Evolutionary conservation across 2,797 vertebrate genomes (phyloP).

Genomic region (Mus minutoides): DNA sequence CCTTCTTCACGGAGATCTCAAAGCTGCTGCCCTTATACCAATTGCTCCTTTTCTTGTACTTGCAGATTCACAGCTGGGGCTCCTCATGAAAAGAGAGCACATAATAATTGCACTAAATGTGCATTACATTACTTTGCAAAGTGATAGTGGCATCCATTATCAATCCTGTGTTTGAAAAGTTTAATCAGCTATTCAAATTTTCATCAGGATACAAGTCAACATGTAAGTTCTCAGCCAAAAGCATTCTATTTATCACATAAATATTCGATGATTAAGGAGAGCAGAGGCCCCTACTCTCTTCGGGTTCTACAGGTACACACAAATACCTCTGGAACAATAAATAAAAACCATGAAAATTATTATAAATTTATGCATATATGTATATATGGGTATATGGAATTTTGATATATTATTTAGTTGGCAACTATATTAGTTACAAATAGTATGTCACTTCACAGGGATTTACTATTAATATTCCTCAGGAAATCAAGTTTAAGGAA

Average conservation of each 20-base stretch:
- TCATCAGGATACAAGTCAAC: conserved; percentile 73
- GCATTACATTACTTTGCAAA: conserved; percentile 78
- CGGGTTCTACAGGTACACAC: conserved; percentile 53
- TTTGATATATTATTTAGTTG: conserved; percentile 67
- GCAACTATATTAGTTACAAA: conserved; percentile 58
- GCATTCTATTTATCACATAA: conserved; percentile 72
- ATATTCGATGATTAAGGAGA: conserved; percentile 75
- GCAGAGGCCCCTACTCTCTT: conserved; percentile 17
- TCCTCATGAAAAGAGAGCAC: conserved; percentile 79
- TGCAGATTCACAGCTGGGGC: conserved; percentile 80
- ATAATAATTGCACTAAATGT: conserved; percentile 83
- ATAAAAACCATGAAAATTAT: conserved; percentile 72
- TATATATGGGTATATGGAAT: conserved; percentile 63
- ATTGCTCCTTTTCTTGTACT: conserved; percentile 72
- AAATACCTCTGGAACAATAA: conserved; percentile 70
- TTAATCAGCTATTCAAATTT: conserved; percentile 83
- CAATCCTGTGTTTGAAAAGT: conserved; percentile 75
- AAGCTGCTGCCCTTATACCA: conserved; percentile 65
- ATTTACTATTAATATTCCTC: conserved; percentile 68
- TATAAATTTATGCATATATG: not conserved
- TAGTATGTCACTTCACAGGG: conserved; percentile 51
- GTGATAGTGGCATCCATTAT: conserved; percentile 80
- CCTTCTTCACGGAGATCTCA: conserved; percentile 53
- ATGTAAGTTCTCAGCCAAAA: conserved; percentile 71
- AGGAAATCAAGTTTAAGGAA: conserved; percentile 68